phyloP scores from a whole-genome alignment of 2,113 vertebrate genomes.

The Hippocampus barbouri region DNA sequence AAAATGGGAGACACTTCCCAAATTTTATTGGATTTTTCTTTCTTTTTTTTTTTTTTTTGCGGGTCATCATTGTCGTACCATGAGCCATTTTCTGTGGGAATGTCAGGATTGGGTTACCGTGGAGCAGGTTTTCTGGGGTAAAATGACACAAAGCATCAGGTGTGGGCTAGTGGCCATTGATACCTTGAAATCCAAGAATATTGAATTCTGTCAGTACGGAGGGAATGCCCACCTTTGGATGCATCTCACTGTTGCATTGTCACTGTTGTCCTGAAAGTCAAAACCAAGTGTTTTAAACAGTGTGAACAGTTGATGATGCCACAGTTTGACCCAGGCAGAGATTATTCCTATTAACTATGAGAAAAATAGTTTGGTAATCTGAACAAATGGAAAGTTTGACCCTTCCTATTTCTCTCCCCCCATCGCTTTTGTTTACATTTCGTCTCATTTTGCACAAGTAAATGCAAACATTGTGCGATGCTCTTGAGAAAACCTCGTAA shows the following conservation, averaged over 20 bases:
- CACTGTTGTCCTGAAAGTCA: neutral
- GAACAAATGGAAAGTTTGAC: neutral
- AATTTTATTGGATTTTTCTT: neutral
- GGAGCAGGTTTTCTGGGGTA: constrained; percentile 40
- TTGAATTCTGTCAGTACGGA: too few species aligned
- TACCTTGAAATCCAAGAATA: constrained; percentile 30
- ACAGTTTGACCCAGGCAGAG: neutral
- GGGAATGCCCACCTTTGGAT: too few species aligned
- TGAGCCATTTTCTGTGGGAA: constrained; percentile 3
- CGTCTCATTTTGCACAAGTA: constrained; percentile 38
- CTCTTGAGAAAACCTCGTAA: constrained; percentile 36
- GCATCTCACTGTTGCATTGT: too few species aligned
- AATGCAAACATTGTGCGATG: constrained; percentile 36
- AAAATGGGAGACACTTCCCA: constrained; percentile 1
- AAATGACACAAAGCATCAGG: constrained; percentile 55
- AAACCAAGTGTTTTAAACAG: neutral
- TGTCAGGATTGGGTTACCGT: constrained; percentile 34
- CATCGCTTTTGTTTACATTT: constrained; percentile 50
- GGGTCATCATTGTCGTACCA: constrained; percentile 5
- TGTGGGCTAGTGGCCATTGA: constrained; percentile 59
- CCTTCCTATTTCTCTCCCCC: constrained; percentile 32
- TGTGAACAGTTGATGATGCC: neutral
- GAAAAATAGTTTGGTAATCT: neutral
- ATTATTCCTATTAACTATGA: neutral
- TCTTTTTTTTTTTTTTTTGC: constrained; percentile 2